Evolutionary conservation across 1,140 invertebrate genomes (phyloP), one percentile per base, ranked within the genome.

Genomic region (Drosophila obscura): DNA sequence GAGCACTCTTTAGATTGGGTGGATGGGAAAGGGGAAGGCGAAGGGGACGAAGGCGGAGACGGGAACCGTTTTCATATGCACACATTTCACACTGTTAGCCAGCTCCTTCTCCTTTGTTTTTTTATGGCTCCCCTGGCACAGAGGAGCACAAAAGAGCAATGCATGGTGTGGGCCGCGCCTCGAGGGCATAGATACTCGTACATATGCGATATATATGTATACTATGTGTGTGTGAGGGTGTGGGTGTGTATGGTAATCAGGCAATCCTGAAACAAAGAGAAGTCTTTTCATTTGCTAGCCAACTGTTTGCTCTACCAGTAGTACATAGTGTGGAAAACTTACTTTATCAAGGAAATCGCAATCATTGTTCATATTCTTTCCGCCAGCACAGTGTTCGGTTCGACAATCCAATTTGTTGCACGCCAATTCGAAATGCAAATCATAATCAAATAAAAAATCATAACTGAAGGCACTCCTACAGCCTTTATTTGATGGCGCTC

Each of bases 381-480:
- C 9, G 19, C 45, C 16, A 5, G 16, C 16, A 4, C 3, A 35
- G 9, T 11, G 35, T 39, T 39, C 62, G 28, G 22, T 31, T 64
- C 9, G 28, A 52, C 71, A 57, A 65, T 65, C 52, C 60, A 65
- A 74, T 74, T 65, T 52, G 53, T 41, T 43, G 60, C 50, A 43
- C 41, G 52, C 24, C 28, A 45, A 56, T 51, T 67, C 39, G 46
- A 74, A 77, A 77, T 77, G 75, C 82, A 84, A 87, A 84, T 87
- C 81, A 84, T 87, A 81, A 81, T 81, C 81, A 64, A 65, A 61
- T 59, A 87, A 81, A 68, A 84, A 87, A 84, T 81, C 82, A 85
- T 77, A 85, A 67, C 56, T 75, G 53, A 60, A 73, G 78, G 41
- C 59, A 75, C 57, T 63, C 39, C 68, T 60, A 50, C 65, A 15